phyloP scores from a whole-genome alignment of 1,140 invertebrate species.

The Tetraneura akinire region DNA sequence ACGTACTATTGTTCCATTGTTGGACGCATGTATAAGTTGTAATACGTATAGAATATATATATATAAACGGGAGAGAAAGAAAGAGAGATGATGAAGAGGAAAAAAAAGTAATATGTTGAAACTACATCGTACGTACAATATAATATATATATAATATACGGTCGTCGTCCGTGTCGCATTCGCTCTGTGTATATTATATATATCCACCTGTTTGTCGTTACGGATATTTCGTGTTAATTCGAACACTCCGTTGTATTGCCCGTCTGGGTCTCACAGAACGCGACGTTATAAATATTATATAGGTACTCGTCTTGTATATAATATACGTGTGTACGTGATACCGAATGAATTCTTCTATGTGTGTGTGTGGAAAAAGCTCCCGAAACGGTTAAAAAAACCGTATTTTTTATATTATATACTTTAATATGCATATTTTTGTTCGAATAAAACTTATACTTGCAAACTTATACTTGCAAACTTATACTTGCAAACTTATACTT shows the following conservation, averaged over 20 bases:
- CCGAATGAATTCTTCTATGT: too few species aligned
- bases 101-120: conserved; percentile 16
- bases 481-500: too few species aligned
- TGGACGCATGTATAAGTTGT: background rate
- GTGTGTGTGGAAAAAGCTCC: too few species aligned
- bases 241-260: background rate
- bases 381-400: too few species aligned
- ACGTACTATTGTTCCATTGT: conserved; percentile 44
- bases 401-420: too few species aligned
- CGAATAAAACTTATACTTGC: too few species aligned
- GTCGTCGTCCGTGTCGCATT: conserved; percentile 21
- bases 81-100: background rate
- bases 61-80: background rate
- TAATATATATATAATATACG: background rate
- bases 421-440: too few species aligned
- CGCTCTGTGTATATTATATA: background rate
- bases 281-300: background rate
- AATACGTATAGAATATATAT: background rate
- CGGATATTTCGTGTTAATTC: conserved; percentile 28
- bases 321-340: background rate
- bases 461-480: too few species aligned
- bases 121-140: background rate
- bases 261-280: conserved; percentile 7
- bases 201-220: conserved; percentile 37
- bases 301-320: background rate